phyloP scores from a whole-genome alignment of 2,888 invertebrate species.

The Bombylius discolor region DNA sequence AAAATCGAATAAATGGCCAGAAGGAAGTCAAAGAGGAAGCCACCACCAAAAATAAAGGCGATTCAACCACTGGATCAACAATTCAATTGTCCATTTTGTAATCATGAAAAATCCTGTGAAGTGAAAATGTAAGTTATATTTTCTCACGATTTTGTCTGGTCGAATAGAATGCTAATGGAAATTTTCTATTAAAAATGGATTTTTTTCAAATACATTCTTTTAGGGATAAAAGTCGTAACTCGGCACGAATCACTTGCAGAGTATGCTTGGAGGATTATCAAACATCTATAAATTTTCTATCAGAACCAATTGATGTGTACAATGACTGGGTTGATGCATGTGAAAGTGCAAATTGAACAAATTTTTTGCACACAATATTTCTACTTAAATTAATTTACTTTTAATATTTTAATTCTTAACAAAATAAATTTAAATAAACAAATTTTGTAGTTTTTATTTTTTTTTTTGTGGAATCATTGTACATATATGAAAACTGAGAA shows the following conservation, averaged over 20 bases:
- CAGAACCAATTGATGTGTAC: constrained; percentile 96
- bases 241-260: constrained; percentile 86
- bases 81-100: constrained; percentile 98
- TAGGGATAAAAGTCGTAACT: constrained; percentile 91
- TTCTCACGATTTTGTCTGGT: too few species aligned
- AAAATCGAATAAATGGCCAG: constrained; percentile 61
- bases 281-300: constrained; percentile 87
- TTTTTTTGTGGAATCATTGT: too few species aligned
- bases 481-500: too few species aligned
- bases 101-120: constrained; percentile 98
- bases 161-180: not conserved
- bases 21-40: constrained; percentile 92
- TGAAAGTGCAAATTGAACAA: constrained; percentile 74
- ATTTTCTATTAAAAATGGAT: not conserved
- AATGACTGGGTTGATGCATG: constrained; percentile 99
- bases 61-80: constrained; percentile 88
- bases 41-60: constrained; percentile 85
- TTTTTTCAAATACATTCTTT: constrained; percentile 22
- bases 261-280: constrained; percentile 96
- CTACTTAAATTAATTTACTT: too few species aligned
- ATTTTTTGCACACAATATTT: too few species aligned
- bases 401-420: too few species aligned
- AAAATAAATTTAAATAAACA: too few species aligned
- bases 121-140: constrained; percentile 80
- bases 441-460: too few species aligned